Percentiles rank a stretch among this genome's conserved stretches.
Conservation (phyloP, 2,113 vertebrate genomes). For the Chrysemys picta region DNA sequence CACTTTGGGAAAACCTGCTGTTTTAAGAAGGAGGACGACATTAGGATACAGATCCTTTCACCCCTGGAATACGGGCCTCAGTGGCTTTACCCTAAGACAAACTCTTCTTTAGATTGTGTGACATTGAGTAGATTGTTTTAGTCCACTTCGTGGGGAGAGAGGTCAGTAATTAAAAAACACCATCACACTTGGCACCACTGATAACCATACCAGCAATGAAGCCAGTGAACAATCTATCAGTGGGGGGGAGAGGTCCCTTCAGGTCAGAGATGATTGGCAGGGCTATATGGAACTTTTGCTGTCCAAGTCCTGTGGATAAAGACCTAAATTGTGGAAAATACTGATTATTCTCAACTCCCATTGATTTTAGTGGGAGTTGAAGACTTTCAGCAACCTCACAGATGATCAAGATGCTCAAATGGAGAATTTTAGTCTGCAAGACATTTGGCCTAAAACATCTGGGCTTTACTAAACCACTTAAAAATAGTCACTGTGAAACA, state of each 20-base stretch:
- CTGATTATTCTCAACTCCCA: neutral
- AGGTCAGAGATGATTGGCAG: fast-evolving
- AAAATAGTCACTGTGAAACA: neutral
- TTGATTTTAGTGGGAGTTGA: neutral
- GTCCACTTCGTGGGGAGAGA: neutral
- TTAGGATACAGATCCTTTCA: neutral
- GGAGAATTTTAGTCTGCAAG: neutral
- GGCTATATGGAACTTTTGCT: fast-evolving
- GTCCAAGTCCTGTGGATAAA: neutral
- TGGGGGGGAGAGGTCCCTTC: fast-evolving
- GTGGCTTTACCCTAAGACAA: neutral
- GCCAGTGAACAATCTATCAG: neutral
- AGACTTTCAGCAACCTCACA: neutral
- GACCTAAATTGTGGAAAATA: neutral
- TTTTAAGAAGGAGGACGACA: neutral
- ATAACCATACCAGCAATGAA: neutral
- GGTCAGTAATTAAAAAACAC: neutral
- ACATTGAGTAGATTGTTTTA: neutral
- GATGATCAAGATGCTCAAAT: neutral
- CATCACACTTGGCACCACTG: neutral
- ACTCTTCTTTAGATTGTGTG: neutral
- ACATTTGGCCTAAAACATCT: neutral
- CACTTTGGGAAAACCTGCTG: neutral
- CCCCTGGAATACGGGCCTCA: neutral
- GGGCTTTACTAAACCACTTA: neutral